Percentiles rank a stretch among this genome's conserved stretches.
These are phyloP conservation scores for Numenius arquata DNA, from an alignment of 2,113 vertebrate species.

Conservation along the genomic window DNA sequence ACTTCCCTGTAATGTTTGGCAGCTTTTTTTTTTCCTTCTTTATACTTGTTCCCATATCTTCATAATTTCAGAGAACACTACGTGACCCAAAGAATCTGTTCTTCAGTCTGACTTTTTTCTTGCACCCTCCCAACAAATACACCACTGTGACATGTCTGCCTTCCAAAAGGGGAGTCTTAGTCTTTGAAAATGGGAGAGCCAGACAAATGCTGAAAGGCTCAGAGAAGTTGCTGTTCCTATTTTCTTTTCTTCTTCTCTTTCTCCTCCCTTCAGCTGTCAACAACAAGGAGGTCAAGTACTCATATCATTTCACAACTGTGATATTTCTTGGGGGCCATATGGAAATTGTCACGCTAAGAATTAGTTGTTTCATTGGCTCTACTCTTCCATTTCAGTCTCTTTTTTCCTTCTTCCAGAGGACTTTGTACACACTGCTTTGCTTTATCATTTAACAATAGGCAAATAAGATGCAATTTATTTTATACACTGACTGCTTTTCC, in stretches of 20 bases:
- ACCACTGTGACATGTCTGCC: neutral
- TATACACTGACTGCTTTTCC: conserved; percentile 59
- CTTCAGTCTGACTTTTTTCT: neutral
- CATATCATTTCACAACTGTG: neutral
- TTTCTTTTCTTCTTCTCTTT: neutral
- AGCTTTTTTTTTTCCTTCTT: neutral
- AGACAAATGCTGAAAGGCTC: neutral
- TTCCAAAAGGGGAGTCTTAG: neutral
- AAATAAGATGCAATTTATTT: conserved; percentile 68
- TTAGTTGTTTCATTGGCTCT: neutral
- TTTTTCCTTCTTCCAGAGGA: neutral
- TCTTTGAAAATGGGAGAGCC: neutral
- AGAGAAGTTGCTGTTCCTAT: neutral
- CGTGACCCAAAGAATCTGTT: neutral
- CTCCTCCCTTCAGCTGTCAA: neutral
- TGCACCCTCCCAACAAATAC: neutral
- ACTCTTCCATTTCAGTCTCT: neutral
- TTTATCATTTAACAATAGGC: conserved; percentile 35
- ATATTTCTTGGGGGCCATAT: neutral
- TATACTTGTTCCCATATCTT: neutral
- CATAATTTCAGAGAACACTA: neutral
- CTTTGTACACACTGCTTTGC: conserved; percentile 14
- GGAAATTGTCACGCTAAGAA: neutral
- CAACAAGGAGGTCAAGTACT: neutral
- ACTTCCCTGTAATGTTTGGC: neutral